These are phyloP conservation scores for Amorpha juglandis DNA, from an alignment of 2,888 invertebrate genomes.

Conservation along the genomic window DNA sequence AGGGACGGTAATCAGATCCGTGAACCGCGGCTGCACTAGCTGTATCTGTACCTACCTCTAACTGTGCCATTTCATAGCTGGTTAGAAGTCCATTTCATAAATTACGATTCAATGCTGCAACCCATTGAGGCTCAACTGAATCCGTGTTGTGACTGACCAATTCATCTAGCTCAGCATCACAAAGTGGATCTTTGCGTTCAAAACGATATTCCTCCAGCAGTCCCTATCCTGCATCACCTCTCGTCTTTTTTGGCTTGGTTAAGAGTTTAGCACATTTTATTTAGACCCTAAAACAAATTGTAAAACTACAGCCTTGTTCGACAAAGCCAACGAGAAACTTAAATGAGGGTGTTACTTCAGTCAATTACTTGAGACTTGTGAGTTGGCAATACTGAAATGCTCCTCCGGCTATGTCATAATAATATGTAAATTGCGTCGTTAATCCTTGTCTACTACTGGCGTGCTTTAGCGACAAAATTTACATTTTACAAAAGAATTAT, in stretches of 20 bases:
- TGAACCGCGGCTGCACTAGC: no score
- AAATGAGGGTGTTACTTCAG: slow-evolving; percentile 51
- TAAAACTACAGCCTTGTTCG: slow-evolving; percentile 33
- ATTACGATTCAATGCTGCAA: no score
- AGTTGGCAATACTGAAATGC: slow-evolving; percentile 55
- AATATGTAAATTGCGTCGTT: slow-evolving; percentile 57
- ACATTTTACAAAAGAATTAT: background rate
- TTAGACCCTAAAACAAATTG: background rate
- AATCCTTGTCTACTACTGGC: slow-evolving; percentile 31
- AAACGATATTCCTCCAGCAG: no score
- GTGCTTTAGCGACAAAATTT: slow-evolving; percentile 1
- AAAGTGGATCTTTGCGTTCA: no score
- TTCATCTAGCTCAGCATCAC: no score
- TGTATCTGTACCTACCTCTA: no score
- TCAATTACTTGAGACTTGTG: slow-evolving; percentile 47
- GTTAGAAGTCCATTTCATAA: no score
- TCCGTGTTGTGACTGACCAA: no score
- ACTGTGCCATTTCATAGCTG: no score
- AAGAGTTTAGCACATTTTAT: background rate
- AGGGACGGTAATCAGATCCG: no score
- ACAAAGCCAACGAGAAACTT: slow-evolving; percentile 43
- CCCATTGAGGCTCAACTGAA: no score
- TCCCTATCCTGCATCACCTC: no score
- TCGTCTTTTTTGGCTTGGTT: background rate
- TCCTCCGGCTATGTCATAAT: slow-evolving; percentile 51